Evolutionary conservation across 2,797 vertebrate genomes (phyloP).

Genomic region (Cyprinodon diabolis): DNA sequence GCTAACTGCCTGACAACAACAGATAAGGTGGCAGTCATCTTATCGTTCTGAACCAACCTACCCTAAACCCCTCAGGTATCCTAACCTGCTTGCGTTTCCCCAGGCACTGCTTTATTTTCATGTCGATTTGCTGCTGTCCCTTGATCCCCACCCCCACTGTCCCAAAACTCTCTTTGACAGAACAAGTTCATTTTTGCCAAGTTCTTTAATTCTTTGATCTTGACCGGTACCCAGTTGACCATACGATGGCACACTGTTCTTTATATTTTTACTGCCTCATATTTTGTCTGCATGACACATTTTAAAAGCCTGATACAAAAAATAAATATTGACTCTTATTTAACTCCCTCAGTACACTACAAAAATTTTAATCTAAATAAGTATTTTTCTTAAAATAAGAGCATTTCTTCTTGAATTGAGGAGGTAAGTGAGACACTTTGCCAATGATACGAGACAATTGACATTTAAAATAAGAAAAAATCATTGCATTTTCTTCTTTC

Average conservation of each 20-base stretch:
- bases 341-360: neutral
- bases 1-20: constrained; percentile 61
- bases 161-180: constrained; percentile 39
- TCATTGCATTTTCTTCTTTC: no score
- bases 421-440: no score
- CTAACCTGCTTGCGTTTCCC: constrained; percentile 44
- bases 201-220: constrained; percentile 42
- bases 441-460: no score
- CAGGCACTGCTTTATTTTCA: constrained; percentile 61
- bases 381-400: no score
- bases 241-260: constrained; percentile 25
- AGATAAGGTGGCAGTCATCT: constrained; percentile 77
- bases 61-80: constrained; percentile 64
- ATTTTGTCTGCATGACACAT: neutral
- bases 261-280: constrained; percentile 17
- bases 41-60: constrained; percentile 64
- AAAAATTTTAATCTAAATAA: no score
- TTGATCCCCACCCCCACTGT: constrained; percentile 23
- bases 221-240: constrained; percentile 42
- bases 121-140: constrained; percentile 57
- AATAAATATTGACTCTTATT: neutral
- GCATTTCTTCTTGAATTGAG: no score
- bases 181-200: constrained; percentile 44
- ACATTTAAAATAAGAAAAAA: no score
- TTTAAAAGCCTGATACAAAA: neutral